Evolutionary conservation across 2,888 invertebrate genomes (phyloP).

Genomic region (Tachina fera): DNA sequence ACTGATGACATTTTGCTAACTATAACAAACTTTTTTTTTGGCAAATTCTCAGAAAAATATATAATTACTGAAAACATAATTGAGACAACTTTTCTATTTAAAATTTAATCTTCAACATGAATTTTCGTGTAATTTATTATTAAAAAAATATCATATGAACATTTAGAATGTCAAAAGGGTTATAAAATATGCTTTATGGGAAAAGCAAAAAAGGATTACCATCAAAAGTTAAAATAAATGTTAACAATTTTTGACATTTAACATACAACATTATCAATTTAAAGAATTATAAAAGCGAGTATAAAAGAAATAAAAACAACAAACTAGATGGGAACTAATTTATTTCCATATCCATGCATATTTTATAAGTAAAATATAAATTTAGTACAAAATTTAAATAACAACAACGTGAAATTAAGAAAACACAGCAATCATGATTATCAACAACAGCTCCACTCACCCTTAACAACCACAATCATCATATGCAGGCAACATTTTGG

Average conservation of each 20-base stretch:
- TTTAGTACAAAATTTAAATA: slow-evolving; percentile 15
- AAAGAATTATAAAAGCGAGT: slow-evolving; percentile 30
- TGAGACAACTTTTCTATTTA: neutral
- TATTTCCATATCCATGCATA: neutral
- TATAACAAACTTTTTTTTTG: slow-evolving; percentile 16
- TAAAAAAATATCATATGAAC: neutral
- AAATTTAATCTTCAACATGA: slow-evolving; percentile 52
- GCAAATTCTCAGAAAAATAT: slow-evolving; percentile 7
- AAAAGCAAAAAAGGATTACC: neutral
- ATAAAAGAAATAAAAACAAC: slow-evolving; percentile 2
- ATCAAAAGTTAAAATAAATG: slow-evolving; percentile 3
- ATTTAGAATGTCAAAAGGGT: neutral
- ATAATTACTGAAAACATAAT: slow-evolving; percentile 27
- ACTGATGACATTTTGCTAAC: slow-evolving; percentile 39
- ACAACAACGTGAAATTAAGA: neutral
- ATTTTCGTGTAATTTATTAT: slow-evolving; percentile 36
- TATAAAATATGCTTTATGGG: no score
- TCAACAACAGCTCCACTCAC: slow-evolving; percentile 7
- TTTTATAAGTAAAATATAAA: slow-evolving; percentile 3
- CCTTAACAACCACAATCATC: slow-evolving; percentile 39
- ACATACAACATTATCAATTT: slow-evolving; percentile 51
- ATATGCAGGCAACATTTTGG: slow-evolving; percentile 41
- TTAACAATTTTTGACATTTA: slow-evolving; percentile 48
- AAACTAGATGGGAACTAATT: neutral
- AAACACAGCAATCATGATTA: neutral